Percentiles rank a stretch among this genome's conserved stretches.
These are phyloP conservation scores for Mimachlamys varia DNA, from an alignment of 2,888 invertebrate genomes.

Conservation along the genomic window DNA sequence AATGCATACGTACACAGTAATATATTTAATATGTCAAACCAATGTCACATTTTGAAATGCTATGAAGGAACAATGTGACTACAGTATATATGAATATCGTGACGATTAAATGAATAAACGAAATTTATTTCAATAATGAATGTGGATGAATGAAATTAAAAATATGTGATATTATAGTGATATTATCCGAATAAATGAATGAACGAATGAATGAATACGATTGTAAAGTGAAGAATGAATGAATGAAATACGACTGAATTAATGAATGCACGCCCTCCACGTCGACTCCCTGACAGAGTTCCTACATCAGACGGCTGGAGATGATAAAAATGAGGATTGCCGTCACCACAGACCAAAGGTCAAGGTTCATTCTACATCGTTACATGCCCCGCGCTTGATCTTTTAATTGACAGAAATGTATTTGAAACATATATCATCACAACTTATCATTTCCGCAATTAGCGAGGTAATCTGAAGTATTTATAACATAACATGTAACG, in stretches of 20 bases:
- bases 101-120: too few relatives aligned
- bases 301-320: background rate
- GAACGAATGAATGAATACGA: background rate
- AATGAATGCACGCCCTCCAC: background rate
- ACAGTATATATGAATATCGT: too few relatives aligned
- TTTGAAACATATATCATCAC: background rate
- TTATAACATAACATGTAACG: background rate
- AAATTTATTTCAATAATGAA: too few relatives aligned
- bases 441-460: constrained; percentile 28
- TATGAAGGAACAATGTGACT: too few relatives aligned
- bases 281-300: background rate
- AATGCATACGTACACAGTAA: too few relatives aligned
- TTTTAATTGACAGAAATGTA: constrained; percentile 24
- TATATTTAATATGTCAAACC: too few relatives aligned
- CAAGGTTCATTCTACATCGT: background rate
- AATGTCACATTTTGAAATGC: too few relatives aligned
- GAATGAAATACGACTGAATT: background rate
- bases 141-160: too few relatives aligned
- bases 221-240: background rate
- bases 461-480: background rate
- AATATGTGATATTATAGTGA: too few relatives aligned
- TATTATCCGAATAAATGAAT: too few relatives aligned
- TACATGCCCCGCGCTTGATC: background rate
- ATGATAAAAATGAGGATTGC: background rate
- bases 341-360: background rate